Percentiles rank a stretch among this genome's conserved stretches.
Conservation (phyloP, 1,140 invertebrate species). For the Brachystomella parvula region DNA sequence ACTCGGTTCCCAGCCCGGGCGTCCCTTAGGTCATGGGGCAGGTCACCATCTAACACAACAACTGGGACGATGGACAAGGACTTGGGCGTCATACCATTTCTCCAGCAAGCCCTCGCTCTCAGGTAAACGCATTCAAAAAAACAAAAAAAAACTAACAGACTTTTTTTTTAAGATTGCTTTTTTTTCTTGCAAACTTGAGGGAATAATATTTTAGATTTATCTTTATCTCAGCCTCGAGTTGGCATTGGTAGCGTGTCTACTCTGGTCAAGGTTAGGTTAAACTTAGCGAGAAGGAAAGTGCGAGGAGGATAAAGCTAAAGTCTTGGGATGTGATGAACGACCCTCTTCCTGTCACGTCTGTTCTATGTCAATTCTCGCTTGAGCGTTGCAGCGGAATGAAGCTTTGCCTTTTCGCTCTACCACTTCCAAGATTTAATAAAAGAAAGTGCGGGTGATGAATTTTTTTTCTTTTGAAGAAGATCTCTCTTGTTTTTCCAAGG, state of each 20-base stretch:
- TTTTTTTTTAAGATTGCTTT: no score
- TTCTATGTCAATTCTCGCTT: neutral
- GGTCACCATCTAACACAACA: neutral
- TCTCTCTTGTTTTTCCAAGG: no score
- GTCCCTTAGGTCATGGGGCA: constrained; percentile 36
- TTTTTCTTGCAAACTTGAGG: no score
- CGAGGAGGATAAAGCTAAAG: no score
- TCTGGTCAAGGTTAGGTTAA: neutral
- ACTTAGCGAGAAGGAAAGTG: neutral
- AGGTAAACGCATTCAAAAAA: no score
- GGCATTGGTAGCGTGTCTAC: neutral
- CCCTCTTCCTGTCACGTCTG: no score
- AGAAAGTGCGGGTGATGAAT: no score
- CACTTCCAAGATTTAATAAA: constrained; percentile 6
- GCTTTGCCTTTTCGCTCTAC: neutral
- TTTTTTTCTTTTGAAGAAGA: no score
- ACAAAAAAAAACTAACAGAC: no score
- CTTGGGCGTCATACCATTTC: constrained; percentile 33
- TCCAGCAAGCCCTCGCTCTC: constrained; percentile 33
- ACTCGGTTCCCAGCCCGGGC: constrained; percentile 26
- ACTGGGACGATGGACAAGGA: constrained; percentile 32
- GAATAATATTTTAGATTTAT: neutral
- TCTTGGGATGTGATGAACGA: no score
- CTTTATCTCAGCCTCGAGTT: neutral
- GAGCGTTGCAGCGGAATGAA: neutral